phyloP scores from a whole-genome alignment of 2,113 vertebrate genomes.

The Sterna hirundo region DNA sequence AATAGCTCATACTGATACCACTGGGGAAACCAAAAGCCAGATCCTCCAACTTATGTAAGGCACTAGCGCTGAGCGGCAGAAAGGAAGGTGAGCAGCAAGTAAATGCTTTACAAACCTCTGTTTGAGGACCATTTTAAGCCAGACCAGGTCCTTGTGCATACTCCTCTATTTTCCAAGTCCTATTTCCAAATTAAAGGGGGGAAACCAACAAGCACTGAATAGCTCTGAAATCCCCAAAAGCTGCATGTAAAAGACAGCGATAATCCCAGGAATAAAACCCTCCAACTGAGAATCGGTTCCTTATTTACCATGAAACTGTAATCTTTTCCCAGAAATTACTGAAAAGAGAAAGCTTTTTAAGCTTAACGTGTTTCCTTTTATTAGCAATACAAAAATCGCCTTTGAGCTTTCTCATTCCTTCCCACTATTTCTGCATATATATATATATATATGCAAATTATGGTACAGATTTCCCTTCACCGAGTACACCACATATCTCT shows the following conservation, averaged over 20 bases:
- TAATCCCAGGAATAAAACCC: constrained; percentile 1
- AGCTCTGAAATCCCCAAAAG: background rate
- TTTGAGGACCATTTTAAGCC: background rate
- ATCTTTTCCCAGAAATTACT: constrained; percentile 33
- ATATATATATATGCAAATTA: constrained; percentile 40
- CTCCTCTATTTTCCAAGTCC: background rate
- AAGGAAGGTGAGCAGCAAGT: background rate
- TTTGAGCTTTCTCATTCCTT: constrained; percentile 33
- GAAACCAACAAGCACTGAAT: background rate
- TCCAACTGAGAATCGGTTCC: background rate
- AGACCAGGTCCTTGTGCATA: background rate
- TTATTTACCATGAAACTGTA: constrained; percentile 50
- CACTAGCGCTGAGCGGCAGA: background rate
- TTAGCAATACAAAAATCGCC: constrained; percentile 31
- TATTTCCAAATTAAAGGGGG: background rate
- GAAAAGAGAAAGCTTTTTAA: constrained; percentile 45
- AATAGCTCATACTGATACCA: constrained; percentile 30
- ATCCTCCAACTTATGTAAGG: background rate
- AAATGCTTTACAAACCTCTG: background rate
- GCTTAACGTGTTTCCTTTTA: constrained; percentile 32
- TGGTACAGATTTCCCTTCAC: constrained; percentile 30
- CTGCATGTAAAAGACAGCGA: background rate
- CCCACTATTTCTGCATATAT: constrained; percentile 1
- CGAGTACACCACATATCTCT: constrained; percentile 21
- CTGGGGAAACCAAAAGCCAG: constrained; percentile 19